Conservation (phyloP, 2,888 invertebrate species). For the Platerodrilus igneus region DNA sequence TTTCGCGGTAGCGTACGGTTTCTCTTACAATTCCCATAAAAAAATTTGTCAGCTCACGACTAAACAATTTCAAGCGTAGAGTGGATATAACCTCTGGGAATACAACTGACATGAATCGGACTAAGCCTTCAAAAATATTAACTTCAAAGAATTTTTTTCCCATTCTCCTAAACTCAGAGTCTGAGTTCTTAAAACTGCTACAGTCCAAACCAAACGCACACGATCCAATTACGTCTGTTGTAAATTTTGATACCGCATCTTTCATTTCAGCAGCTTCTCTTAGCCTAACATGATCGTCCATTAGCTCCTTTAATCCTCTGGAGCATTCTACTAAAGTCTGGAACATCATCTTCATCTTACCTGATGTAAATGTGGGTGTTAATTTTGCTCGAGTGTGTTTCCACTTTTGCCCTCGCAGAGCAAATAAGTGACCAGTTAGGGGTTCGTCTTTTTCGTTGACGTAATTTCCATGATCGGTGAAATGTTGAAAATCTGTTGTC, state of each 20-base stretch:
- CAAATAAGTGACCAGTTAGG: constrained; percentile 54
- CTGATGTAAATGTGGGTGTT: constrained; percentile 49
- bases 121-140: no score
- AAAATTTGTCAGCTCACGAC: constrained; percentile 27
- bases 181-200: constrained; percentile 52
- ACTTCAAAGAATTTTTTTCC: constrained; percentile 23
- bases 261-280: constrained; percentile 37
- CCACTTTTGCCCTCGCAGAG: constrained; percentile 55
- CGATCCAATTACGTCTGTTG: constrained; percentile 57
- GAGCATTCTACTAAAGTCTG: constrained; percentile 54
- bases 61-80: constrained; percentile 21
- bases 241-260: constrained; percentile 53
- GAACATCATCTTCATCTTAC: constrained; percentile 62
- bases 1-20: constrained; percentile 29
- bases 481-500: constrained; percentile 55
- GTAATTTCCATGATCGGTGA: constrained; percentile 53
- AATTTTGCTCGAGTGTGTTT: constrained; percentile 56
- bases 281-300: constrained; percentile 40
- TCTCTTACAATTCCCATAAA: constrained; percentile 30
- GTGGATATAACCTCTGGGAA: constrained; percentile 27
- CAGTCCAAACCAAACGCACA: constrained; percentile 58
- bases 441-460: constrained; percentile 48
- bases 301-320: constrained; percentile 49
- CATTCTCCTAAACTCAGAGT: constrained; percentile 45
- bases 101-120: no score